Evolutionary conservation across 2,888 invertebrate genomes (phyloP).

Genomic region (Poecilus cupreus): DNA sequence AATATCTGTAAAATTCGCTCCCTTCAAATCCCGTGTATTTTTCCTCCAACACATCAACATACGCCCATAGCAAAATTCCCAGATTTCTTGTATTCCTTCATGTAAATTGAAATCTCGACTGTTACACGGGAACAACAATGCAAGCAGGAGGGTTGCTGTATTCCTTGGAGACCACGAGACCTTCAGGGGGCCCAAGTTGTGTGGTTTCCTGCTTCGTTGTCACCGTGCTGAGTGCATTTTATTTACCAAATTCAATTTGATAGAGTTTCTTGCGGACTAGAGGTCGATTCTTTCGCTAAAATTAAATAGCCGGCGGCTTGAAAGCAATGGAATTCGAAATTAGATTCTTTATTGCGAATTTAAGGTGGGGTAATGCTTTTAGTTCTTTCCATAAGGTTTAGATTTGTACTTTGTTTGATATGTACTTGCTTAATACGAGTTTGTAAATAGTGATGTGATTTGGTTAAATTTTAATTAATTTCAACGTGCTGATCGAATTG

Average conservation of each 20-base stretch:
- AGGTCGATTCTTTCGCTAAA: constrained; percentile 21
- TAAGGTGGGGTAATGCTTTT: background rate
- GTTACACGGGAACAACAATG: constrained; percentile 13
- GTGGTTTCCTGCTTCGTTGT: constrained; percentile 13
- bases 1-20: background rate
- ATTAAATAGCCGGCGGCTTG: constrained; percentile 27
- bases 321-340: constrained; percentile 15
- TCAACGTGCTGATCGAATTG: constrained; percentile 1
- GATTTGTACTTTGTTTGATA: background rate
- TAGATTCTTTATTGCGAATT: constrained; percentile 40
- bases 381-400: background rate
- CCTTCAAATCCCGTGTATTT: background rate
- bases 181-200: constrained; percentile 2
- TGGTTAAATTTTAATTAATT: constrained; percentile 23
- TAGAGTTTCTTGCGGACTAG: constrained; percentile 16
- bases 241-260: constrained; percentile 47
- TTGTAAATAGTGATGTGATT: background rate
- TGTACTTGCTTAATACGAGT: too few species aligned
- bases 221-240: constrained; percentile 19
- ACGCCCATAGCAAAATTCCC: background rate
- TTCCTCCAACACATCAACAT: background rate
- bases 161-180: background rate
- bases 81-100: constrained; percentile 31
- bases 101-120: constrained; percentile 37
- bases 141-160: background rate